Evolutionary conservation across 2,113 vertebrate genomes (phyloP), one percentile per base, ranked within the genome.

Genomic region (Pterocles gutturalis): DNA sequence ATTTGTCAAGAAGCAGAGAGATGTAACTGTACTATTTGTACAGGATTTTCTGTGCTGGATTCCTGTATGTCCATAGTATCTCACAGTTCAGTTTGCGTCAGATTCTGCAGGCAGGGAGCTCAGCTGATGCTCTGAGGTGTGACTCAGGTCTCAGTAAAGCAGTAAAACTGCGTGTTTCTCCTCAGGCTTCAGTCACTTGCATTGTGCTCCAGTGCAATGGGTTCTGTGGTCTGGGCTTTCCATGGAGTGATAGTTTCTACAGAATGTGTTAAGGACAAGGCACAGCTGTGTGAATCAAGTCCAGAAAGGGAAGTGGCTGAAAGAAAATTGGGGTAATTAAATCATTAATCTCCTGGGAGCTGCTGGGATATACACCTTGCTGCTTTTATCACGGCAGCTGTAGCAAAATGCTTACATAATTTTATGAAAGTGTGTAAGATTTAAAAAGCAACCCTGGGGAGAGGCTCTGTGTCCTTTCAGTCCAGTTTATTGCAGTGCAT

Each of bases 161-260:
- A 26, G 28, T 20, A 11, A 43, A 54, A 17, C 12, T 9, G 1
- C 0, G 0, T 53, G 17, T 45, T 89, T 87, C 24, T 60, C 0
- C 49, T 85, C 3, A 11, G 10, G 8, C 17, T 26, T 79, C 33
- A 1, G 0, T 57, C 58, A 6, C 58, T 46, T 62, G 45, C 33
- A 2, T 5, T 60, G 66, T 49, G 58, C 38, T 58, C 17, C 43
- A n/a, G 1, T 8, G 18, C 21, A 25, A 21, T 4, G 55, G 14
- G 19, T 58, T 54, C 55, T 91, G 45, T 73, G 34, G 24, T 45
- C 11, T 31, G 71, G 20, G 19, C 55, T 48, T 64, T 46, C 46
- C 33, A 2, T 41, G 53, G 53, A 49, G 7, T 17, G 11, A 6
- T 3, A 7, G 15, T 45, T 90, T 85, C 43, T 71, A 16, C 60